Conservation (phyloP, 1,140 invertebrate species). For the Stenopsyche tienmushanensis region DNA sequence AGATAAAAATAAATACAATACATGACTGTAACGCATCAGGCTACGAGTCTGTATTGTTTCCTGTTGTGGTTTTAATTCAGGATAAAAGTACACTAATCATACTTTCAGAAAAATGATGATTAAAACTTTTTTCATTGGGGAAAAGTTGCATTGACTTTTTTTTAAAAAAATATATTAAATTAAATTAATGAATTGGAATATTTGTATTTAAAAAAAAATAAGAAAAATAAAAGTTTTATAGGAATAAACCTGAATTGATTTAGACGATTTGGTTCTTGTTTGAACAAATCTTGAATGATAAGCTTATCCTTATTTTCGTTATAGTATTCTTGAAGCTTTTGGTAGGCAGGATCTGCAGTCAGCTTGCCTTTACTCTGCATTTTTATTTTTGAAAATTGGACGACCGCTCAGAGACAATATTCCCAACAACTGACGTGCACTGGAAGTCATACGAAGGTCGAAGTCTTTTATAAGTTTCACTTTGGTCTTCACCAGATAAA, state of each 20-base stretch:
- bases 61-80: no score
- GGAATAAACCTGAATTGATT: conserved; percentile 73
- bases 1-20: no score
- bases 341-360: conserved; percentile 66
- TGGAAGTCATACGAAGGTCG: background rate
- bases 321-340: conserved; percentile 73
- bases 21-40: no score
- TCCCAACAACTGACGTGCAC: background rate
- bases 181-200: background rate
- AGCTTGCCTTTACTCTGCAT: conserved; percentile 57
- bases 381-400: conserved; percentile 20
- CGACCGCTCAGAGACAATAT: no score
- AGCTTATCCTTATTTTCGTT: conserved; percentile 66
- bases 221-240: background rate
- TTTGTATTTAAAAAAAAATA: background rate
- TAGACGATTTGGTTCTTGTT: conserved; percentile 74
- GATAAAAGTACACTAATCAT: no score
- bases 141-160: no score
- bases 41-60: no score
- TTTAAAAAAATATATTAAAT: background rate
- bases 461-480: background rate
- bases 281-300: conserved; percentile 76
- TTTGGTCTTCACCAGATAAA: no score
- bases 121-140: no score
- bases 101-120: no score